Conservation (phyloP, 1,140 invertebrate species). For the Solenopsis fugax region DNA sequence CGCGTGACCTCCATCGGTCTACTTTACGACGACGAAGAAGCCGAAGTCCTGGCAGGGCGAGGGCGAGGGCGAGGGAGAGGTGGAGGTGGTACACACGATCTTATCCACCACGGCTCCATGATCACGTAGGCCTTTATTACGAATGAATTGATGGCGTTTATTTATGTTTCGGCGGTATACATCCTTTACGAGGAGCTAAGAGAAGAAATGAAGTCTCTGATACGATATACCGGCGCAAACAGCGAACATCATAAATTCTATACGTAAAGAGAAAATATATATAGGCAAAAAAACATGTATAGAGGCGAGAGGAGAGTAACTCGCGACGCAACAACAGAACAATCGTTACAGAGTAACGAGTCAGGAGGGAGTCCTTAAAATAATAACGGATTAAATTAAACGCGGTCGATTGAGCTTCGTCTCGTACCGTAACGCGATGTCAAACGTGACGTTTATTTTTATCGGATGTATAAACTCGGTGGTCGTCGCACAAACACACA, state of each 20-base stretch:
- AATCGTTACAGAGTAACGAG: background rate
- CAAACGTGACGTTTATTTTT: slow-evolving; percentile 42
- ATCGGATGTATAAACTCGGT: slow-evolving; percentile 15
- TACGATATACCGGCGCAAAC: background rate
- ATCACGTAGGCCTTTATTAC: slow-evolving; percentile 21
- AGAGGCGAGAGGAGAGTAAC: background rate
- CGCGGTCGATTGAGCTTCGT: slow-evolving; percentile 25
- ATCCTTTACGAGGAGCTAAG: background rate
- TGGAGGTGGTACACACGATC: slow-evolving; percentile 39
- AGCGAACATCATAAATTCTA: background rate
- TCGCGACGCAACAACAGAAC: background rate
- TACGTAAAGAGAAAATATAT: background rate
- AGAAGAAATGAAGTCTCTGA: background rate
- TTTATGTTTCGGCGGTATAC: background rate
- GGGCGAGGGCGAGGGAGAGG: slow-evolving; percentile 23
- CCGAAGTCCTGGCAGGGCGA: slow-evolving; percentile 32
- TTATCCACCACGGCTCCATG: slow-evolving; percentile 54
- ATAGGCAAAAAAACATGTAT: background rate
- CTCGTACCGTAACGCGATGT: background rate
- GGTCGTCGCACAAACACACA: background rate
- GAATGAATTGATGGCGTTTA: slow-evolving; percentile 26
- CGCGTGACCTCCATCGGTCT: slow-evolving; percentile 71
- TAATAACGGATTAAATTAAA: slow-evolving; percentile 14
- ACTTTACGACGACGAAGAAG: slow-evolving; percentile 62
- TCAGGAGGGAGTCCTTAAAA: background rate